Percentiles rank a stretch among this genome's conserved stretches.
These are phyloP conservation scores for Hypotaenidia okinawae DNA, from an alignment of 2,797 vertebrate species.

Conservation along the genomic window DNA sequence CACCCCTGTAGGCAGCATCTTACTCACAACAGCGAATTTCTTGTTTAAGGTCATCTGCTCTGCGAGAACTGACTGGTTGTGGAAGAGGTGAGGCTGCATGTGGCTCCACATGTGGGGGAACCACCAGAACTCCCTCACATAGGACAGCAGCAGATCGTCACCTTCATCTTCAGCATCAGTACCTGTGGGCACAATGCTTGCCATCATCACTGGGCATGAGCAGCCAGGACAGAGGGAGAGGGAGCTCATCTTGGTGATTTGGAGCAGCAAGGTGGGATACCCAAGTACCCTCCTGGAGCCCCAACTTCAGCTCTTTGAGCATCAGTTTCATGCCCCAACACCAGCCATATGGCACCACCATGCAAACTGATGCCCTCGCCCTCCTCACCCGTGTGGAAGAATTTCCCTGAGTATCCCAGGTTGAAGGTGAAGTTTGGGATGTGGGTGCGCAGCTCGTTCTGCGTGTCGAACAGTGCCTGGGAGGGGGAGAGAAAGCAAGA, in stretches of 20 bases:
- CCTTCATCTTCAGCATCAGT: conserved; percentile 96
- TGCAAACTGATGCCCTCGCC: accelerated
- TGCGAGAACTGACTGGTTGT: conserved; percentile 96
- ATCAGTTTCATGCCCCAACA: not conserved
- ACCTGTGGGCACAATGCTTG: conserved; percentile 72
- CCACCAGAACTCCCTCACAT: conserved; percentile 97
- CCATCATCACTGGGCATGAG: not conserved
- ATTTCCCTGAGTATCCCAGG: conserved; percentile 99
- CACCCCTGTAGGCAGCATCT: not conserved
- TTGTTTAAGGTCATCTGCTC: conserved; percentile 99
- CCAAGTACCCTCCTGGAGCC: not conserved
- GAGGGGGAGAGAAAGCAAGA: not conserved
- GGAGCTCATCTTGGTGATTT: not conserved
- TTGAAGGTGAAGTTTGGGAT: conserved; percentile 99
- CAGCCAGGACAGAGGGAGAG: not conserved
- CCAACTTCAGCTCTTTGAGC: accelerated
- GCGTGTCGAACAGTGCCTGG: conserved; percentile 93
- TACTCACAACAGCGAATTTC: conserved; percentile 96
- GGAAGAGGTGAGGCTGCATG: conserved; percentile 98
- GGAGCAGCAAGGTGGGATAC: not conserved
- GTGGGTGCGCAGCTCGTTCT: conserved; percentile 91
- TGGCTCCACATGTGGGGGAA: conserved; percentile 99
- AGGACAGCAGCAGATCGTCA: conserved; percentile 94
- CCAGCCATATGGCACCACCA: not conserved
- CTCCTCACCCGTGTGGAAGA: conserved; percentile 93